phyloP scores from a whole-genome alignment of 2,113 vertebrate species.

The Eonycteris spelaea region DNA sequence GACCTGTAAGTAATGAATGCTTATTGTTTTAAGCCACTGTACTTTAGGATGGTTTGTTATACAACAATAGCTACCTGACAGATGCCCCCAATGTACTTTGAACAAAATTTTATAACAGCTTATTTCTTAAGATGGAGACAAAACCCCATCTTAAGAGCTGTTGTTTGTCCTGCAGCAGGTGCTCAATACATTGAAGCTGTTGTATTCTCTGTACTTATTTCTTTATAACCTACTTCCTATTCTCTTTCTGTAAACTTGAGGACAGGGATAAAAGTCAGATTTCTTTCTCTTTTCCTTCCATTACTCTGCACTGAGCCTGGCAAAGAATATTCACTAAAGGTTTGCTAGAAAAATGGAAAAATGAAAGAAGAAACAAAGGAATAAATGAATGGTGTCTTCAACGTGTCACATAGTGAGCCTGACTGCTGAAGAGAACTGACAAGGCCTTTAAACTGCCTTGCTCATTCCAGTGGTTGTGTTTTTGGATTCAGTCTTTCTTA shows the following conservation, averaged over 20 bases:
- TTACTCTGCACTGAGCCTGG: neutral
- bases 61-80: neutral
- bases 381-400: neutral
- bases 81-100: neutral
- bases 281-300: neutral
- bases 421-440: neutral
- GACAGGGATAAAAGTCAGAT: neutral
- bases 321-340: constrained; percentile 3
- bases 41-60: neutral
- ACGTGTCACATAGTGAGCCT: neutral
- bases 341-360: neutral
- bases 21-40: constrained; percentile 19
- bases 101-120: constrained; percentile 3
- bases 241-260: neutral
- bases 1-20: constrained; percentile 1
- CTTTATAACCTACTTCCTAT: constrained; percentile 15
- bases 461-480: neutral
- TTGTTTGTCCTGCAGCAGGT: neutral
- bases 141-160: neutral
- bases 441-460: neutral
- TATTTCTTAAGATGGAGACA: constrained; percentile 13
- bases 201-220: neutral
- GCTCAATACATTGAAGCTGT: neutral
- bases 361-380: neutral
- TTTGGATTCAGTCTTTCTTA: constrained; percentile 14